Evolutionary conservation across 2,113 vertebrate genomes (phyloP), one percentile per base, ranked within the genome.

Genomic region (Paedocypris sp.): DNA sequence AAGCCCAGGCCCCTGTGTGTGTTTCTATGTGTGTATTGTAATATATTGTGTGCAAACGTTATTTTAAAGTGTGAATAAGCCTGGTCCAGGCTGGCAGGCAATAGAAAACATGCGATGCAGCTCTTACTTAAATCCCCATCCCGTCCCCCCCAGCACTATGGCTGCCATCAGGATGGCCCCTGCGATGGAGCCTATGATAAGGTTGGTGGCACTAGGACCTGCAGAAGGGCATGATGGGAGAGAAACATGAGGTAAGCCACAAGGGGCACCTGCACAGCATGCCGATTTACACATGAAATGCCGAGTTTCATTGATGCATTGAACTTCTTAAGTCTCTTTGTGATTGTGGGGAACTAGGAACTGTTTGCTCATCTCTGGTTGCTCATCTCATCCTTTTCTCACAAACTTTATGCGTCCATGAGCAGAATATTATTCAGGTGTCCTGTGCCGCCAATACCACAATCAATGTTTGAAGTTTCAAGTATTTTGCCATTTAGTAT

Each of bases 71-170:
- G 53, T 60, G 48, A 60, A 25, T 68, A 38, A 62, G 62, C 66
- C 66, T 66, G 46, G 58, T 62, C 66, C 66, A 72, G 62, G 70
- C 70, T 41, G 51, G 66, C 70, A 72, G 70, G 70, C 70, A 72
- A 57, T 61, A 72, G 43, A 42, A 69, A 72, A 62, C 95, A 99
- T 97, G 94, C 95, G 80, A 81, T 84, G 64, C 80, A 76, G 86
- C 93, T 93, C 95, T 99, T 99, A 99, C 95, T 99, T 99, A 99
- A 99, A 99, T 85, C 95, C 95, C 95, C 95, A 99, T 93, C 95
- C 95, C 89, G 95, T 99, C 85, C 95, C 95, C 90, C 95, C 95
- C 91, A 99, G 94, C 92, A 99, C 95, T 97, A 99, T 98, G 86
- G 95, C 95, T 86, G 94, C 95, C 92, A 99, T 95, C 91, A 99